These are phyloP conservation scores for Thryonomys swinderianus DNA, from an alignment of 2,113 vertebrate genomes.

Conservation along the genomic window DNA sequence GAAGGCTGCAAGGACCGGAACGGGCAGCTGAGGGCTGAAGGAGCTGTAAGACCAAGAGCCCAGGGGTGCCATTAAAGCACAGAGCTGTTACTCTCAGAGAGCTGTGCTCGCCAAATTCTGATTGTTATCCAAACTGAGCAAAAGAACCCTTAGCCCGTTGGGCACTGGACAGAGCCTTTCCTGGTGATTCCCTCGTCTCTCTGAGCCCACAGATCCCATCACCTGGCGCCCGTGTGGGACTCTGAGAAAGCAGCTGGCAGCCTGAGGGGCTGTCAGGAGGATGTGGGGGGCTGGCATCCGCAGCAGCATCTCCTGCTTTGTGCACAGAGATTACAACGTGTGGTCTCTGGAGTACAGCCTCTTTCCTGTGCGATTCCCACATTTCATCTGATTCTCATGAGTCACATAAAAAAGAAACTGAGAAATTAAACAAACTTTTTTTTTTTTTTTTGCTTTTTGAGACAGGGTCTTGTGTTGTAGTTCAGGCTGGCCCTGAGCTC, in stretches of 20 bases:
- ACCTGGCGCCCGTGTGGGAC: not conserved
- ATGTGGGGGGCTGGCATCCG: no score
- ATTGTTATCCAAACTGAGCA: not conserved
- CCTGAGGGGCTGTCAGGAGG: not conserved
- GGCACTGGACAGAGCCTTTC: not conserved
- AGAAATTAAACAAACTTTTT: not conserved
- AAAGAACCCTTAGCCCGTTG: not conserved
- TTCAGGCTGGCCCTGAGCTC: no score
- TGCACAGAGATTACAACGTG: not conserved
- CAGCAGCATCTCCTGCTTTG: not conserved
- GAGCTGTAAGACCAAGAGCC: not conserved
- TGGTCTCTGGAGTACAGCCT: no score
- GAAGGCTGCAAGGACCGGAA: not conserved
- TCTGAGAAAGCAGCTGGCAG: not conserved
- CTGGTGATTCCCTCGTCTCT: not conserved
- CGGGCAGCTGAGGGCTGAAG: not conserved
- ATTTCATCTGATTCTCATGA: not conserved
- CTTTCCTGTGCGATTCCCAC: not conserved
- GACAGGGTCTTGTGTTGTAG: no score
- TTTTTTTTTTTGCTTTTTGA: no score
- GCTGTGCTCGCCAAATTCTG: not conserved
- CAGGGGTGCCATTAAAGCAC: not conserved
- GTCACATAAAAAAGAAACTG: not conserved
- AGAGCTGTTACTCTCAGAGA: not conserved
- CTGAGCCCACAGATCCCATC: not conserved